phyloP scores from a whole-genome alignment of 2,888 invertebrate species.

The Nomada lathburiana region DNA sequence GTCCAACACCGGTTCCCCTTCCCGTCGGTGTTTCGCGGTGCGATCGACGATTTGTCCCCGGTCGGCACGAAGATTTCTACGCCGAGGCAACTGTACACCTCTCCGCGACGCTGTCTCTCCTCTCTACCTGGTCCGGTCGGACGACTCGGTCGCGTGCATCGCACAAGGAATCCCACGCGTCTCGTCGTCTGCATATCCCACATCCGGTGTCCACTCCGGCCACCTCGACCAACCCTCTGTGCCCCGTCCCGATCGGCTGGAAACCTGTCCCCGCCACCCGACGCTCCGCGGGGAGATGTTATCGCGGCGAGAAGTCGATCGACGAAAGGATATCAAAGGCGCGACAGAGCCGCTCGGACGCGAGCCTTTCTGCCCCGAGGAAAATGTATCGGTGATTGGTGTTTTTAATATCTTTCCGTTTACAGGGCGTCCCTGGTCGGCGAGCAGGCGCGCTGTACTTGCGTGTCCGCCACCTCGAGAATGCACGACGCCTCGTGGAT shows the following conservation, averaged over 20 bases:
- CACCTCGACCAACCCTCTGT: slow-evolving; percentile 39
- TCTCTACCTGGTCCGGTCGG: slow-evolving; percentile 11
- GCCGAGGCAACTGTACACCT: slow-evolving; percentile 34
- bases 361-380: not conserved
- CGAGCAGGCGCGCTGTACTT: no score
- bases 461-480: no score
- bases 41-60: slow-evolving; percentile 52
- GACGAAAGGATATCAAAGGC: slow-evolving; percentile 57
- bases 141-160: slow-evolving; percentile 55
- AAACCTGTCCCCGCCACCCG: slow-evolving; percentile 66
- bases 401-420: no score
- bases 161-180: slow-evolving; percentile 76
- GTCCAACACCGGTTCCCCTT: not conserved
- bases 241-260: slow-evolving; percentile 14
- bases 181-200: slow-evolving; percentile 77
- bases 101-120: slow-evolving; percentile 31
- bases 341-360: not conserved
- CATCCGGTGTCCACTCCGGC: slow-evolving; percentile 75
- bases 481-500: no score
- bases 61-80: slow-evolving; percentile 33
- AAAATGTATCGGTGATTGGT: slow-evolving; percentile 1
- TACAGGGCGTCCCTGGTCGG: not conserved
- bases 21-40: slow-evolving; percentile 12
- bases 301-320: slow-evolving; percentile 64
- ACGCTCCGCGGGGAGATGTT: slow-evolving; percentile 41